Base-by-base conservation (phyloP, 2,888 invertebrate species). In the Automeris io region DNA sequence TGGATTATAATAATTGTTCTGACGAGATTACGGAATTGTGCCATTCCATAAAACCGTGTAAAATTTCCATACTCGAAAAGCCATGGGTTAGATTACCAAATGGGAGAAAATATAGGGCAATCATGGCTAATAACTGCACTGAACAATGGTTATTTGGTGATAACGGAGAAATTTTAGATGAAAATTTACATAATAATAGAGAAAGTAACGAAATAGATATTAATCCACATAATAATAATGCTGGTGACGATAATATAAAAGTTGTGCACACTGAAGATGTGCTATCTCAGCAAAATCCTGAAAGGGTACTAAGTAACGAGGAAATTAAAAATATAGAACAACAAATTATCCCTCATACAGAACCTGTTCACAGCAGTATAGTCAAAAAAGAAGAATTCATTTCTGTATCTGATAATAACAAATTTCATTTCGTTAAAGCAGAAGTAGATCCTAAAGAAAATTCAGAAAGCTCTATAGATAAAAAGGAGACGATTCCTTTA, bases 41-140 rank as follows among this genome's bases (percentile, higher is more conserved):
- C 49, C 46, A 49, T n/a, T 51, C 55, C 18, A 63, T 65, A 13
- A 80, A 74, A 50, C 62, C 82, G 5, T 93, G 93, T 62, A 88
- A 88, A 49, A 68, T 93, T 44, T 85, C 89, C 12, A 88, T 91
- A 53, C 68, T 91, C 39, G 91, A 92, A 61, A 90, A 91, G 55
- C 90, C 91, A 1, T 92, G 92, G 91, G 61, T 90, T 18, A 82
- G 79, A 57, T 76, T 87, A 37, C 62, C 83, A 8, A 82, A 86
- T 66, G 90, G 90, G 21, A 87, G 87, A 33, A 90, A 89, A 62
- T 87, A 88, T 32, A 89, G 91, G 57, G 83, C 89, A 8, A 82
- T 93, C 40, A 65, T 90, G 33, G 75, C 87, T 16, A 91, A 92
- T 51, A 93, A 93, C 57, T 92, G 92, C 58, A 91, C 91, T 1